A percentile compares a stretch with the other conserved stretches of the same genome.
phyloP scores from a whole-genome alignment of 2,113 vertebrate genomes.

The Vicugna pacos region DNA sequence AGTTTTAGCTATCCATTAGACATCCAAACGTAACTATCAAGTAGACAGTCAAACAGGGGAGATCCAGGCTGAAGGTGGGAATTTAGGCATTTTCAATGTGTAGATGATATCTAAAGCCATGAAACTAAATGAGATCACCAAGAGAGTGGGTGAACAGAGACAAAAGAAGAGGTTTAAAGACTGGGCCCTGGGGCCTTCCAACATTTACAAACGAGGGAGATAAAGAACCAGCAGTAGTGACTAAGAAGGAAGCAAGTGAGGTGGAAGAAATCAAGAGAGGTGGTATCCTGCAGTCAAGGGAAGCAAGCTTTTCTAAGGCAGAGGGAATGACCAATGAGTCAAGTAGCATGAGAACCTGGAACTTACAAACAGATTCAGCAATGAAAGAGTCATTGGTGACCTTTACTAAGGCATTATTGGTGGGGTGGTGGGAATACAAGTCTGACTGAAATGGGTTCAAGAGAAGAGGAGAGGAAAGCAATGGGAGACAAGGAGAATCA shows the following conservation, averaged over 20 bases:
- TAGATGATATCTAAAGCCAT: not conserved
- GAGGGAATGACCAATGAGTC: not conserved
- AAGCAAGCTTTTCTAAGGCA: not conserved
- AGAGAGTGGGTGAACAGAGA: not conserved
- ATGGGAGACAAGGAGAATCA: not conserved
- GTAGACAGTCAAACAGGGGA: not conserved
- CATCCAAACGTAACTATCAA: not conserved
- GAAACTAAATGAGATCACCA: constrained; percentile 1
- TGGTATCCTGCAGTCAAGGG: not conserved
- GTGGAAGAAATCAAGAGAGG: not conserved
- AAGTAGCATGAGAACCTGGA: not conserved
- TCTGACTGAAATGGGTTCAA: not conserved
- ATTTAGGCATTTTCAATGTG: not conserved
- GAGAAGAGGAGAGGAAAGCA: not conserved
- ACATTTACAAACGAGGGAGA: not conserved
- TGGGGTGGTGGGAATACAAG: not conserved
- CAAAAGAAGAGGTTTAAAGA: not conserved
- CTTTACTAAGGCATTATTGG: not conserved
- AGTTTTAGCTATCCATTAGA: not conserved
- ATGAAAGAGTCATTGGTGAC: not conserved
- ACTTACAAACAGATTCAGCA: not conserved
- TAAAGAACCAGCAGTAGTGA: not conserved
- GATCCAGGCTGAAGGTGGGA: not conserved
- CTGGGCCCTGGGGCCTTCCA: not conserved
- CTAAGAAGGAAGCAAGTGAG: not conserved